These are phyloP conservation scores for Fopius arisanus DNA, from an alignment of 1,140 invertebrate genomes.

Conservation along the genomic window DNA sequence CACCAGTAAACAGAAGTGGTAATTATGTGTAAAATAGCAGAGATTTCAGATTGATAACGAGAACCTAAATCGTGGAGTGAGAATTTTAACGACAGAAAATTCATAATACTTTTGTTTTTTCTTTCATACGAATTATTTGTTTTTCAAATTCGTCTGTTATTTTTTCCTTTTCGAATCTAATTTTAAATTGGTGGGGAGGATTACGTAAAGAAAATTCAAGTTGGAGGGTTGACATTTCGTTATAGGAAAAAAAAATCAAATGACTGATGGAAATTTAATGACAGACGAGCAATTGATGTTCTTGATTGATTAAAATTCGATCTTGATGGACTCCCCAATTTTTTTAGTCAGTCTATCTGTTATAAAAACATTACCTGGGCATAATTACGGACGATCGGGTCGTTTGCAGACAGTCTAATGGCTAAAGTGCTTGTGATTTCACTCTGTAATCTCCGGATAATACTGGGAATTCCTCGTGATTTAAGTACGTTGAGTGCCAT, in stretches of 20 bases:
- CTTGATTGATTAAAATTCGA: background rate
- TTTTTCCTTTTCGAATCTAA: background rate
- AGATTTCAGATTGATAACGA: background rate
- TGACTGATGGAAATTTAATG: background rate
- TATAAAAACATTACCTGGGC: background rate
- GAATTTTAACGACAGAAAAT: background rate
- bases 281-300: background rate
- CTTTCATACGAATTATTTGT: background rate
- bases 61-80: background rate
- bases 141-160: background rate
- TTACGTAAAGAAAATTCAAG: background rate
- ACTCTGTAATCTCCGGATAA: background rate
- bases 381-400: conserved; percentile 17
- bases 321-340: background rate
- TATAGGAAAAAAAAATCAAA: background rate
- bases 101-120: background rate
- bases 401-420: conserved; percentile 8
- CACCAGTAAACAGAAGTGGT: background rate
- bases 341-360: background rate
- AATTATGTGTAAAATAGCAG: background rate
- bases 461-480: background rate
- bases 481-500: conserved; percentile 25
- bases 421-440: background rate
- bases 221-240: background rate
- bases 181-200: background rate